Base-by-base conservation (phyloP, 2,888 invertebrate genomes). In the Nephrotoma appendiculata region DNA sequence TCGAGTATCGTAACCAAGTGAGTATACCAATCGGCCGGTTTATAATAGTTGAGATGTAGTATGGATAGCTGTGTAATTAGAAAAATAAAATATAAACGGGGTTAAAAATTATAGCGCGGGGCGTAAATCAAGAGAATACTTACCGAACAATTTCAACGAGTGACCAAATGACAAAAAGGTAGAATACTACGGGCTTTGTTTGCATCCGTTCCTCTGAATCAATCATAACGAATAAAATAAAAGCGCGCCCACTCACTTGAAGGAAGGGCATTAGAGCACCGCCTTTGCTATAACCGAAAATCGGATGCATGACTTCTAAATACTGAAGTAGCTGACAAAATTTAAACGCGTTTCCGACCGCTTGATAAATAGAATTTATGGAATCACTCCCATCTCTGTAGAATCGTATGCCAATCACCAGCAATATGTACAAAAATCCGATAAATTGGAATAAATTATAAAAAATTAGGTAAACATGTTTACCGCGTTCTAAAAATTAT, bases 371-470 rank as follows among this genome's bases (percentile, higher is more conserved):
- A 86, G 93, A 94, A 0, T 92, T 91, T 88, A 96, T 94, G 0
- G 95, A 96, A 31, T 93, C 94, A 89, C 93, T 92, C 0, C 96
- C 97, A 89, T 97, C 94, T 88, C 95, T 95, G 6, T 94, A 93
- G 90, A 96, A 97, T 85, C 95, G 93, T n/a, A 96, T 93, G 0
- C 92, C 92, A 91, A 98, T 94, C 2, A 96, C 95, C 0, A 93
- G 90, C 31, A 96, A 90, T 5, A 98, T 93, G 89, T 97, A 98
- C 86, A 94, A 92, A 91, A 95, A 98, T 4, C 97, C 97, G 87
- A 97, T 93, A 90, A 96, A 96, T 94, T 98, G 98, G 90, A 96
- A 96, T 88, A 98, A 92, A 91, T 98, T 98, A 93, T 98, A 98
- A 87, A 97, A 92, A 85, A 96, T 93, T 88, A 98, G 92, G 91